Conservation (phyloP, 1,140 invertebrate species). For the Maniola jurtina region DNA sequence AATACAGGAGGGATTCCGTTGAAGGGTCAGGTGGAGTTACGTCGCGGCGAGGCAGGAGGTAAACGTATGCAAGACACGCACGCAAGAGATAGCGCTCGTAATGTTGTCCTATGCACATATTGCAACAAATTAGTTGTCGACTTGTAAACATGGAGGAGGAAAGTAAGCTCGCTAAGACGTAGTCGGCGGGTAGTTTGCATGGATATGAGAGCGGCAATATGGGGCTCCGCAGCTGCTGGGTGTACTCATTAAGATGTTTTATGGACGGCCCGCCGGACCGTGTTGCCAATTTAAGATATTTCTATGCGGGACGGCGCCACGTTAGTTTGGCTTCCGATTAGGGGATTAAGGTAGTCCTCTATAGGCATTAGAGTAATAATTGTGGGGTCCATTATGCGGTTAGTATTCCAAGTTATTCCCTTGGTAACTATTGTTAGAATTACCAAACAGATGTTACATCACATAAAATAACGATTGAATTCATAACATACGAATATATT, state of each 20-base stretch:
- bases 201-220: constrained; percentile 76
- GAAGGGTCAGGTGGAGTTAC: constrained; percentile 61
- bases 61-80: constrained; percentile 76
- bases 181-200: constrained; percentile 74
- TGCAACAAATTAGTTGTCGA: constrained; percentile 80
- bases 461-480: background rate
- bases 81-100: constrained; percentile 69
- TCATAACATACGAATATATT: background rate
- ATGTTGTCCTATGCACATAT: constrained; percentile 79
- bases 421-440: constrained; percentile 40
- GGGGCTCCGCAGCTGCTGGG: constrained; percentile 69
- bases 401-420: constrained; percentile 52
- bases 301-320: constrained; percentile 73
- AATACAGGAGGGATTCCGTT: constrained; percentile 73
- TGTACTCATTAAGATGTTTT: constrained; percentile 78
- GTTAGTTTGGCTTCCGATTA: constrained; percentile 77
- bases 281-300: constrained; percentile 78
- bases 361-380: constrained; percentile 73
- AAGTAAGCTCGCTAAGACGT: constrained; percentile 73
- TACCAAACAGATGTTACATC: constrained; percentile 3
- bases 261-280: constrained; percentile 73
- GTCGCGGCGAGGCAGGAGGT: constrained; percentile 54
- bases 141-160: constrained; percentile 74
- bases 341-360: constrained; percentile 73
- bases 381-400: constrained; percentile 63